Base-by-base conservation (phyloP, 2,113 vertebrate species). In the Chaetura pelagica region DNA sequence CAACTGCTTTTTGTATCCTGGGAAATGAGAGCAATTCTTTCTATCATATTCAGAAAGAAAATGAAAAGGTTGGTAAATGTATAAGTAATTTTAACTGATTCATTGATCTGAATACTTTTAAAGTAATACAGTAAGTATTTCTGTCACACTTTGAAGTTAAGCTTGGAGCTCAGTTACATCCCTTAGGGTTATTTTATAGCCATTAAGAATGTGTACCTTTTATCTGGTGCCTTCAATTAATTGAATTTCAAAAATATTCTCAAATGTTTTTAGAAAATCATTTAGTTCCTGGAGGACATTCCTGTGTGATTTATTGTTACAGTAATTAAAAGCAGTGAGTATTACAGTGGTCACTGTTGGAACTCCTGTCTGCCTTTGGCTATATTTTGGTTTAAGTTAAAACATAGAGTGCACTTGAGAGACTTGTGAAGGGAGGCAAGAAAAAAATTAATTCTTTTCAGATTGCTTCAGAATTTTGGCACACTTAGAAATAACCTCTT, bases 221-320 rank as follows among this genome's bases (percentile, higher is more conserved):
- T 98, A 98, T 98, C 98, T 98, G 94, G 94, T 97, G 97, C 98
- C 97, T 98, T 97, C 98, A 97, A 98, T 98, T 98, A 98, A 98
- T 98, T 98, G 98, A 98, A 98, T 98, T 98, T 98, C 97, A 98
- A 95, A 97, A 98, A 98, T 97, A 97, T 98, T 97, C 97, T 94
- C 95, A 97, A 98, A 97, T 96, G 89, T 90, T 94, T 96, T 96
- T 93, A 95, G 97, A 97, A 98, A 97, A 97, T 94, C 90, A 94
- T 96, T 95, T 93, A 86, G 69, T 90, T 97, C 96, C 97, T 96
- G 95, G 97, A 97, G 97, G 94, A 97, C 97, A 96, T 97, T 96
- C 95, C 87, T 94, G 86, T 97, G 95, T 97, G 97, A 98, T 98
- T 97, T 97, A 96, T 97, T 96, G 96, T 96, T 96, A 93, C 84